phyloP scores from a whole-genome alignment of 2,113 vertebrate species.

The Thunnus thynnus region DNA sequence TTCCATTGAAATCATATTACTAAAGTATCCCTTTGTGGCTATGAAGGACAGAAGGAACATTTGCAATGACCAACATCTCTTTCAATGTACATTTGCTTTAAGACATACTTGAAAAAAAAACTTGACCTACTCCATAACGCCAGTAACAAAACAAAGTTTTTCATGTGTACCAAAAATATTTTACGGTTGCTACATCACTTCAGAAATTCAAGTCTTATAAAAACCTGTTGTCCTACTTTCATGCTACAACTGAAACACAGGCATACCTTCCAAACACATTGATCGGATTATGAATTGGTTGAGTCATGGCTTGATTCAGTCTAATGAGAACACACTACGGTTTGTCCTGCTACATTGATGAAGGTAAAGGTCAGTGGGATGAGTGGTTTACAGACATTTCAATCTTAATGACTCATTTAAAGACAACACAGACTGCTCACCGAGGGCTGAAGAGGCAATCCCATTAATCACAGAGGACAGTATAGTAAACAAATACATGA shows the following conservation, averaged over 20 bases:
- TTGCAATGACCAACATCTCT: too few relatives aligned
- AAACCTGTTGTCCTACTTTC: too few relatives aligned
- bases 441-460: neutral
- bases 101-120: too few relatives aligned
- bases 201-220: too few relatives aligned
- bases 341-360: neutral
- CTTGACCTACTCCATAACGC: too few relatives aligned
- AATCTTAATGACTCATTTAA: slow-evolving; percentile 26
- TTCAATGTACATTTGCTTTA: too few relatives aligned
- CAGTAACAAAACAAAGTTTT: too few relatives aligned
- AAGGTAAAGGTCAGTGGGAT: slow-evolving; percentile 5
- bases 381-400: slow-evolving; percentile 2
- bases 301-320: neutral
- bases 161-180: too few relatives aligned
- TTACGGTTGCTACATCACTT: too few relatives aligned
- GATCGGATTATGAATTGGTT: neutral
- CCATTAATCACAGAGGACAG: slow-evolving; percentile 33
- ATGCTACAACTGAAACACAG: neutral
- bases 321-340: neutral
- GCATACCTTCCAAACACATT: neutral
- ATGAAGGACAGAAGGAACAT: too few relatives aligned
- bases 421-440: slow-evolving; percentile 10
- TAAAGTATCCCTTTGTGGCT: too few relatives aligned
- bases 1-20: too few relatives aligned
- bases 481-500: slow-evolving; percentile 28